Percentiles rank a stretch among this genome's conserved stretches.
These are phyloP conservation scores for Andrena praecox DNA, from an alignment of 2,888 invertebrate genomes.

Conservation along the genomic window DNA sequence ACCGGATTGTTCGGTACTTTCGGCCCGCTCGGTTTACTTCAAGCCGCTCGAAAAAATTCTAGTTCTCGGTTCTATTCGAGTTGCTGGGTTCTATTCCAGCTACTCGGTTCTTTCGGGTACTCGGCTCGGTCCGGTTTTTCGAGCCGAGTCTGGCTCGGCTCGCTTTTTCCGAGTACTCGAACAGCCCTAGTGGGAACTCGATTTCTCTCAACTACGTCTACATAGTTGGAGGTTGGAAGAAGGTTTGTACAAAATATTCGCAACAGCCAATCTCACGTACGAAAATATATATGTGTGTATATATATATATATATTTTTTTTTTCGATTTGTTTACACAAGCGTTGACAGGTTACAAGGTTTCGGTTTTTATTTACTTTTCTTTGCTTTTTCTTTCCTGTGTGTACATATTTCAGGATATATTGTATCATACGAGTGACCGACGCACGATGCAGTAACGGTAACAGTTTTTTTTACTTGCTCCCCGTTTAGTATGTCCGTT, in stretches of 20 bases:
- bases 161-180: no score
- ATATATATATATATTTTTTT: conserved; percentile 7
- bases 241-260: neutral
- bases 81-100: no score
- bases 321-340: conserved; percentile 39
- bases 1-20: no score
- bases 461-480: neutral
- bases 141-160: no score
- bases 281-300: conserved; percentile 50
- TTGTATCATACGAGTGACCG: no score
- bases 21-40: no score
- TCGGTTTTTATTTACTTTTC: neutral
- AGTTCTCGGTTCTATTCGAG: no score
- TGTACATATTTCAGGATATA: neutral
- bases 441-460: neutral
- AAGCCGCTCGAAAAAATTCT: no score
- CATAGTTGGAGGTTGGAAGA: neutral
- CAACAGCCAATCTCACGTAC: conserved; percentile 42
- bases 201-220: no score
- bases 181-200: no score
- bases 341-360: conserved; percentile 8
- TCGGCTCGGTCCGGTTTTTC: no score
- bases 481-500: neutral
- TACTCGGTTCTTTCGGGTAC: no score
- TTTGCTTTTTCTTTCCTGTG: neutral